Percentiles rank a stretch among this genome's conserved stretches.
phyloP scores from a whole-genome alignment of 2,797 vertebrate species.

The Cuniculus paca region DNA sequence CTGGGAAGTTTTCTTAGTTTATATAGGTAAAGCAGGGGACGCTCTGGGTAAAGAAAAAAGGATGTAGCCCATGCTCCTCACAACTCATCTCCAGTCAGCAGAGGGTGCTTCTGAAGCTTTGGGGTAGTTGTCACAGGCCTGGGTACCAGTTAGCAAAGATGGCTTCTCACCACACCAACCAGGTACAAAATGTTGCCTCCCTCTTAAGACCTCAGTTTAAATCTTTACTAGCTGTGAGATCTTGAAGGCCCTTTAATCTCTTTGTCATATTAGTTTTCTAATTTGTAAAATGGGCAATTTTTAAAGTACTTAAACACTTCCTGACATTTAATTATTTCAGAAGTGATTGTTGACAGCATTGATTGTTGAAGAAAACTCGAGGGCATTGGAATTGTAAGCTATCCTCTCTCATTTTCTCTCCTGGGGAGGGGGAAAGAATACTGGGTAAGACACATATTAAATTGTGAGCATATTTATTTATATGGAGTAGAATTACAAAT shows the following conservation, averaged over 20 bases:
- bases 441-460: background rate
- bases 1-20: background rate
- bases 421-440: background rate
- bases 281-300: conserved; percentile 61
- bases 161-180: background rate
- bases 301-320: conserved; percentile 7
- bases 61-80: background rate
- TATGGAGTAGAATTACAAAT: conserved; percentile 46
- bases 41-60: background rate
- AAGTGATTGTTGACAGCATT: background rate
- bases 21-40: background rate
- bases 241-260: background rate
- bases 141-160: background rate
- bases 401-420: background rate
- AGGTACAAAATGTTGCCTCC: background rate
- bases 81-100: background rate
- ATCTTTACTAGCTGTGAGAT: background rate
- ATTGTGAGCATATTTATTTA: background rate
- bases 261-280: conserved; percentile 35
- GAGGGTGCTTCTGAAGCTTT: background rate
- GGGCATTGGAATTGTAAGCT: background rate
- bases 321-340: background rate
- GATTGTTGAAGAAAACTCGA: conserved; percentile 8
- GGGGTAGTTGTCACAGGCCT: background rate
- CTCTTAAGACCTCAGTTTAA: background rate